Evolutionary conservation across 2,113 vertebrate genomes (phyloP), one percentile per base, ranked within the genome.

Genomic region (Trachemys scripta): DNA sequence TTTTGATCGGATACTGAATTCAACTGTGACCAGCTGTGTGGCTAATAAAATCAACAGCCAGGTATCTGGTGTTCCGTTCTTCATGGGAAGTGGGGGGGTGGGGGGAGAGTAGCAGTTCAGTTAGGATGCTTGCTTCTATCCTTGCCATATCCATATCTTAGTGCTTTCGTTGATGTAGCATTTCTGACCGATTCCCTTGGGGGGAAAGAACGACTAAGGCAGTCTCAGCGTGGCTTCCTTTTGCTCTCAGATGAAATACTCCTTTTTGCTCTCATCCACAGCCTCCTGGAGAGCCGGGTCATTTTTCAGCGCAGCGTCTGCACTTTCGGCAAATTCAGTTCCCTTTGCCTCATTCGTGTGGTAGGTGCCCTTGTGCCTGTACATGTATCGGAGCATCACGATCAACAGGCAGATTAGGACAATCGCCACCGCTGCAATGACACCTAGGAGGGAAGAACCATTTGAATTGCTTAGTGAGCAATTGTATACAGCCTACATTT

Each of bases 261-360:
- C 99, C 94, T 99, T 99, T 93, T 98, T 99, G 98, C 98, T 98
- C 65, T 98, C 98, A 92, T 99, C 99, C 89, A 98, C 94, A 5
- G 98, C 94, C 3, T 99, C 99, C 82, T 98, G 98, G 89, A 99
- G 97, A 49, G 98, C 90, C 0, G 98, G 98, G 92, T 99, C 99
- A 1, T 97, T 98, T 95, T 98, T 98, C 95, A 99, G 96, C 49
- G 99, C 98, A 0, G 94, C 92, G 0, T 98, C 98, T 0, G 98
- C 98, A 0, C 97, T 99, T 88, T 99, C 99, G 0, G 99, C 99
- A 79, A 99, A 99, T 96, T 99, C 99, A 0, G 98, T 98, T 90
- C 99, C 99, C 96, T 99, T 99, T 94, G 98, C 99, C 96, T 99
- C 99, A 0, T 99, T 98, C 94, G 99, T 99, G 96, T 97, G 97